Conservation (phyloP, 1,140 invertebrate genomes). For the Lasioglossum albipes region DNA sequence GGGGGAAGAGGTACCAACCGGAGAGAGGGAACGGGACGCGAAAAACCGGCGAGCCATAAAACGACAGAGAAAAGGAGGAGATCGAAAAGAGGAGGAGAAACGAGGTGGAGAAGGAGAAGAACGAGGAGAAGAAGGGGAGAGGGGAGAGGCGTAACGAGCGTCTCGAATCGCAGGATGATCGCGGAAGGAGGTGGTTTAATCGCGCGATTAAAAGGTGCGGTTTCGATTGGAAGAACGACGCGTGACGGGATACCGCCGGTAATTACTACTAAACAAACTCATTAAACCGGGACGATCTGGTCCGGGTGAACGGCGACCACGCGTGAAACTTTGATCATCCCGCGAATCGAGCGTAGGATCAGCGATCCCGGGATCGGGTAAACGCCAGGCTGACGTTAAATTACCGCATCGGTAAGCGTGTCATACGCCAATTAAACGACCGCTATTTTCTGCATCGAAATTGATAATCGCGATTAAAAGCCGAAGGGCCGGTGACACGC, state of each 20-base stretch:
- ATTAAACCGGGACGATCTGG: constrained; percentile 63
- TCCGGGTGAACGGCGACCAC: constrained; percentile 50
- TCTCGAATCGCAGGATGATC: constrained; percentile 1
- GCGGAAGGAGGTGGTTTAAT: constrained; percentile 18
- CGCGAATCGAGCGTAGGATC: constrained; percentile 62
- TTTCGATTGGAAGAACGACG: constrained; percentile 24
- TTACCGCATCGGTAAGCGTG: constrained; percentile 70
- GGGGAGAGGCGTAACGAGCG: neutral
- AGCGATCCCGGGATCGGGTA: constrained; percentile 55
- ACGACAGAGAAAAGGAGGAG: neutral
- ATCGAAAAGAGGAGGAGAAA: neutral
- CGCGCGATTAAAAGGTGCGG: constrained; percentile 34
- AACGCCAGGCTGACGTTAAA: constrained; percentile 64
- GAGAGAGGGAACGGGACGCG: neutral
- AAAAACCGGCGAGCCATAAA: neutral
- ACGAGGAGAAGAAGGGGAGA: neutral
- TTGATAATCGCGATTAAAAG: constrained; percentile 69
- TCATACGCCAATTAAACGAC: constrained; percentile 72
- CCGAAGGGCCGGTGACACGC: constrained; percentile 62
- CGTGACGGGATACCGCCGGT: constrained; percentile 36
- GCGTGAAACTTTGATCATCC: constrained; percentile 66
- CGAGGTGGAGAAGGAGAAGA: neutral
- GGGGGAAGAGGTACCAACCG: neutral
- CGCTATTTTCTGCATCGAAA: constrained; percentile 64
- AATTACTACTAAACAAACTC: constrained; percentile 65